Conservation (phyloP, 2,113 vertebrate genomes). For the Procapra przewalskii region DNA sequence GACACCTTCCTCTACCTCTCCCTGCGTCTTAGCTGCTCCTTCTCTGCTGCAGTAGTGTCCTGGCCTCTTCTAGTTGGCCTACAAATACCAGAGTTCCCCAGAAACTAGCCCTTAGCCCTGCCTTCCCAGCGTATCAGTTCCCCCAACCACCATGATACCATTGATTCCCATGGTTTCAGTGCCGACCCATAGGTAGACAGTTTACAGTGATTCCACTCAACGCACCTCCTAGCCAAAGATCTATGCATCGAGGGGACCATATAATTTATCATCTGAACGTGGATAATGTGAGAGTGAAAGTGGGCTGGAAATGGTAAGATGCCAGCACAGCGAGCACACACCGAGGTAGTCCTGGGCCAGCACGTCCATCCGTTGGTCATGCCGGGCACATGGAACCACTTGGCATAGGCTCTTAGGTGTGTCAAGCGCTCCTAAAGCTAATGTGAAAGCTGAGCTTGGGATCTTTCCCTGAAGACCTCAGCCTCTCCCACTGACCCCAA, state of each 20-base stretch:
- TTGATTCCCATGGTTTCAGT: neutral
- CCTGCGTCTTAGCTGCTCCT: neutral
- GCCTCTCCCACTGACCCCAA: neutral
- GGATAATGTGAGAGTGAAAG: neutral
- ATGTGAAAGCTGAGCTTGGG: neutral
- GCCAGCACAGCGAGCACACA: neutral
- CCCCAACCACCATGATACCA: accelerated
- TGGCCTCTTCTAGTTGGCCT: neutral
- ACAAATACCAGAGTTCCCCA: neutral
- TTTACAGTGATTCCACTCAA: neutral
- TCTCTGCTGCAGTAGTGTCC: neutral
- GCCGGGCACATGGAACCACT: accelerated
- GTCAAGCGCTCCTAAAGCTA: neutral
- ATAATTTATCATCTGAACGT: neutral
- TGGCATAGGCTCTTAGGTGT: too few species aligned
- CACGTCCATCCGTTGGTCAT: accelerated
- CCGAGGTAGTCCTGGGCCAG: too few species aligned
- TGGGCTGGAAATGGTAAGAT: too few species aligned
- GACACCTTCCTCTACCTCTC: neutral
- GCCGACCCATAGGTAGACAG: neutral
- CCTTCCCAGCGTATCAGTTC: neutral
- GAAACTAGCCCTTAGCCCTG: too few species aligned
- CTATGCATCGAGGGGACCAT: neutral
- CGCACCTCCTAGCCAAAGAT: neutral
- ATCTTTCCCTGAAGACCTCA: neutral